Evolutionary conservation across 2,888 invertebrate genomes (phyloP), one percentile per base, ranked within the genome.

Genomic region (Boloria euphrosyne): DNA sequence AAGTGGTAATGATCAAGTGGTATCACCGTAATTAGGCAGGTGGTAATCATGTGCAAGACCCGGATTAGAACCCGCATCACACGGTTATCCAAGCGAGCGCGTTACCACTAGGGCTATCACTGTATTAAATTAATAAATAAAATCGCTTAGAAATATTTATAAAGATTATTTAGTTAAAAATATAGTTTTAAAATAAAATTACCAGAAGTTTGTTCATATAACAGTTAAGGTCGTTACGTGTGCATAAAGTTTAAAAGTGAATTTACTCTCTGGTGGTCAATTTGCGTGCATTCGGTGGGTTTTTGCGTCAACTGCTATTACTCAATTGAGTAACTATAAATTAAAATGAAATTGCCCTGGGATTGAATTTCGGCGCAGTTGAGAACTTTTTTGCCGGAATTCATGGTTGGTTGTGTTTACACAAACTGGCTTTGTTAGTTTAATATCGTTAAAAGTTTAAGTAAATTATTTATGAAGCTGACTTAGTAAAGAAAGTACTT

Each of bases 291-390:
- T 53, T 62, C 62, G 31, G 65, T 65, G 38, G 65, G 62, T 62
- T 68, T 68, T 69, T 69, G 59, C 66, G 60, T 69, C 66, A 69
- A 69, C 68, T 69, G 60, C 63, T 60, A 69, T 69, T 69, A 69
- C 58, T 69, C 62, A 69, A 69, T 69, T 69, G 66, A 51, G 68
- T 66, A 60, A 69, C 68, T 66, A 69, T 68, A 68, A 68, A 68
- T 68, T 68, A 62, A 66, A 65, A 66, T 65, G 68, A 62, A 69
- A 69, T 66, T 69, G 68, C 53, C 46, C 51, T 50, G 66, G 55
- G 66, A 66, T 66, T 69, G 62, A 62, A 66, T 66, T 62, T 57
- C 58, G 43, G 51, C 47, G 55, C 60, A 57, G 66, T 50, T 63
- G 52, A 31, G 49, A 65, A 57, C 10, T 27, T 62, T 68, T 65